Base-by-base conservation (phyloP, 2,888 invertebrate genomes). In the Acanthosoma haemorrhoidale region DNA sequence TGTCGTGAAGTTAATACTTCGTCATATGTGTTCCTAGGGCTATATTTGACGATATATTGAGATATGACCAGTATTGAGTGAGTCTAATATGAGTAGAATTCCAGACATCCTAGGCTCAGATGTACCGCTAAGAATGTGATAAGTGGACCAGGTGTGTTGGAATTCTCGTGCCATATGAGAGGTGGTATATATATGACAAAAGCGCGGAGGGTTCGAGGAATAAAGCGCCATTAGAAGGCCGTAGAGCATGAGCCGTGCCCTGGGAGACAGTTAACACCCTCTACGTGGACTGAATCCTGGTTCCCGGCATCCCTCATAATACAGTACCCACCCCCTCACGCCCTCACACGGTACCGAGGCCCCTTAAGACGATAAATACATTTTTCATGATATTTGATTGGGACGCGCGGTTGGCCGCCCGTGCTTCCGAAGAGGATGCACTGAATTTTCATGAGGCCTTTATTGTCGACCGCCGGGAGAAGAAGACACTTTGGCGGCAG, bases 351-450 rank as follows among this genome's bases (percentile, higher is more conserved):
- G n/a, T n/a, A n/a, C n/a, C n/a, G 43, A 15, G 43, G 5, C 11
- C 16, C 13, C 8, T 13, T 1, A 21, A 36, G 3, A 13, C 64
- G 39, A 67, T 67, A 67, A 67, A 67, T 67, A 67, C 31, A 67
- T 67, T 57, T 67, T 67, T 67, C 67, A 67, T 67, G 67, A 67
- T 67, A 67, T 67, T 67, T 67, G 67, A 67, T 67, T 67, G 67
- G 67, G 61, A 16, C 18, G 34, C 25, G 61, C 61, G 18, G 64
- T 38, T 25, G 21, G 63, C 63, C 21, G 36, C 38, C 15, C 38
- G 64, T 61, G 61, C 31, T 51, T 51, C 51, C 51, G 16, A 36
- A 25, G 41, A 25, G 39, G 64, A 41, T 51, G 34, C 41, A 21
- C 64, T 64, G 64, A 64, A 64, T 64, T 64, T 64, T 64, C 64